Base-by-base conservation (phyloP, 1,140 invertebrate species). In the Orius laevigatus region DNA sequence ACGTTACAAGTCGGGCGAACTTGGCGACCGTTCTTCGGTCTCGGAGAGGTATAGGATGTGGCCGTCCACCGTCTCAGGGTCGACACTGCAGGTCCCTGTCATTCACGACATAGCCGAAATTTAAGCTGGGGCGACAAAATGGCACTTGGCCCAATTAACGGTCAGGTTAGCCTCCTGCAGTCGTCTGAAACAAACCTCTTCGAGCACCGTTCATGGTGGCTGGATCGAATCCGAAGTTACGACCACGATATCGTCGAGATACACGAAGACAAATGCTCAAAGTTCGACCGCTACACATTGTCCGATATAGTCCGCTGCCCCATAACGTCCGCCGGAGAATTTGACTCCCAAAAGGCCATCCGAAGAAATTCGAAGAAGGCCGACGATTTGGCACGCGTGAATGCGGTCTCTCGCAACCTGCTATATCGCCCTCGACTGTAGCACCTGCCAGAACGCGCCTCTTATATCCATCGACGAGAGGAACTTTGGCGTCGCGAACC, bases 201-300 rank as follows among this genome's bases (percentile, higher is more conserved):
- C 25, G 3, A 25, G 25, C 8, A 25, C 25, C 8, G n/a, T 18
- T 3, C 15, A 42, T n/a, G n/a, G 18, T 0, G 5, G 40, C 18
- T 14, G 2, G 2, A 3, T 16, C 3, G 16, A 19, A 16, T 42
- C 40, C 12, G 11, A 8, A 15, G 43, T 38, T 3, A 63, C 36
- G 0, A 69, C 43, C 12, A 70, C 59, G 5, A 69, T 57, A 42
- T 69, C 66, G 42, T 68, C 65, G 0, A 68, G 49, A 47, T 69
- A 68, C 2, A 49, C 11, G 31, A 20, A 45, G 18, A 18, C 12
- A n/a, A 31, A 10, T 32, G 14, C 15, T 46, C 20, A 34, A 33
- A 16, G 32, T 33, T 35, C 15, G 36, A 3, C 11, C 41, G 5
- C 9, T 36, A 50, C 3, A 40, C 18, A 40, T 12, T 18, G 16